phyloP scores from a whole-genome alignment of 2,888 invertebrate species.

The Helicoverpa assulta region DNA sequence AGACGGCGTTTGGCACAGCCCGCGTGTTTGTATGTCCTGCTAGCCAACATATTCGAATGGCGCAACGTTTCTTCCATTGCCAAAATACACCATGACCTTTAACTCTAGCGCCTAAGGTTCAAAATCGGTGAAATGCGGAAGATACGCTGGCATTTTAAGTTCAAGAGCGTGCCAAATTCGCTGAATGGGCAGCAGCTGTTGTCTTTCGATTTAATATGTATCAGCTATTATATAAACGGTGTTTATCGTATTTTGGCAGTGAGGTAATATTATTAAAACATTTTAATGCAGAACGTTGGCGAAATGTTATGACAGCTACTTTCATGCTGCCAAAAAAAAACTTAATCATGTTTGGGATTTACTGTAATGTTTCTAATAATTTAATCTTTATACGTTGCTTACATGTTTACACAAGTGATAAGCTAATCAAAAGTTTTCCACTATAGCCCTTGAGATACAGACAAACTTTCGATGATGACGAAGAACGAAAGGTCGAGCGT shows the following conservation, averaged over 20 bases:
- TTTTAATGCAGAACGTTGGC: conserved; percentile 1
- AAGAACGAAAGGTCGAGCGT: conserved; percentile 45
- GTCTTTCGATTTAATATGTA: conserved; percentile 52
- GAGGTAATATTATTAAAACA: conserved; percentile 24
- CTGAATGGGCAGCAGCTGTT: conserved; percentile 66
- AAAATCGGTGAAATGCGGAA: conserved; percentile 47
- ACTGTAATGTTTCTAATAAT: background rate
- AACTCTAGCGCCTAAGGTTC: conserved; percentile 60
- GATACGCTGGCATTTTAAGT: conserved; percentile 47
- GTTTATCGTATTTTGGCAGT: conserved; percentile 37
- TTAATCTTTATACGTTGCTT: conserved; percentile 5
- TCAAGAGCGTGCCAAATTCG: conserved; percentile 69
- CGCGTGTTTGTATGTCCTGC: conserved; percentile 64
- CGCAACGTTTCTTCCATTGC: conserved; percentile 41
- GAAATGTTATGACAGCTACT: conserved; percentile 2
- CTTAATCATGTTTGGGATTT: background rate
- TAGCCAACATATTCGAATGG: conserved; percentile 66
- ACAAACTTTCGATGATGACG: conserved; percentile 41
- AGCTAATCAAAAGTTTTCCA: conserved; percentile 46
- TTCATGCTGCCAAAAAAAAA: background rate
- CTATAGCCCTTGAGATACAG: conserved; percentile 19
- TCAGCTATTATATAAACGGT: conserved; percentile 46
- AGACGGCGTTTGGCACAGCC: conserved; percentile 74
- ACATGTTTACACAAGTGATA: conserved; percentile 32
- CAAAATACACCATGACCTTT: conserved; percentile 50